These are phyloP conservation scores for Lithophane ornitopus DNA, from an alignment of 2,888 invertebrate genomes.

Conservation along the genomic window DNA sequence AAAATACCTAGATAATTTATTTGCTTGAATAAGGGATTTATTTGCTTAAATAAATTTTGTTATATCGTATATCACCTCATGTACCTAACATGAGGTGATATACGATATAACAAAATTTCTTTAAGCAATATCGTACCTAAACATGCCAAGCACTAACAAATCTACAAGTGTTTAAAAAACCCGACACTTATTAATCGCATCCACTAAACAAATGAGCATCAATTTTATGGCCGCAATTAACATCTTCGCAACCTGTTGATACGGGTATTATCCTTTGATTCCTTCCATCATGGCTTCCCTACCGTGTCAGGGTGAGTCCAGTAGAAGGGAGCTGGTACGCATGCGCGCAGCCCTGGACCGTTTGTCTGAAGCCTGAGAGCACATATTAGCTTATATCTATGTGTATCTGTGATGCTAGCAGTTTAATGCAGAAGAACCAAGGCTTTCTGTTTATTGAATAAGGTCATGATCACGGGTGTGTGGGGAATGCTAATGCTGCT, in stretches of 20 bases:
- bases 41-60: no score
- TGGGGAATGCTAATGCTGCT: slow-evolving; percentile 1
- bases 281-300: slow-evolving; percentile 42
- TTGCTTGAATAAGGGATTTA: no score
- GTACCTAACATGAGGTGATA: no score
- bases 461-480: slow-evolving; percentile 45
- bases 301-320: slow-evolving; percentile 62
- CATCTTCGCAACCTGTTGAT: slow-evolving; percentile 71
- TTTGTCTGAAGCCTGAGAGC: slow-evolving; percentile 63
- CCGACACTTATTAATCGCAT: not conserved
- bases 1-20: not conserved
- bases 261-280: slow-evolving; percentile 41
- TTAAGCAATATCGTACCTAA: no score
- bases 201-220: slow-evolving; percentile 20
- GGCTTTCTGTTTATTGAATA: slow-evolving; percentile 13
- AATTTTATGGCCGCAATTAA: slow-evolving; percentile 46
- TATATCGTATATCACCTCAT: no score
- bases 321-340: slow-evolving; percentile 62
- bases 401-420: slow-evolving; percentile 27
- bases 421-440: slow-evolving; percentile 39
- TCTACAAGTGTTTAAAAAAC: not conserved
- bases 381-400: slow-evolving; percentile 56
- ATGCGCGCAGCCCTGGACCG: slow-evolving; percentile 65
- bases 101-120: no score
- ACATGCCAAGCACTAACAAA: not conserved